phyloP scores from a whole-genome alignment of 2,113 vertebrate genomes.

The Bubo bubo region DNA sequence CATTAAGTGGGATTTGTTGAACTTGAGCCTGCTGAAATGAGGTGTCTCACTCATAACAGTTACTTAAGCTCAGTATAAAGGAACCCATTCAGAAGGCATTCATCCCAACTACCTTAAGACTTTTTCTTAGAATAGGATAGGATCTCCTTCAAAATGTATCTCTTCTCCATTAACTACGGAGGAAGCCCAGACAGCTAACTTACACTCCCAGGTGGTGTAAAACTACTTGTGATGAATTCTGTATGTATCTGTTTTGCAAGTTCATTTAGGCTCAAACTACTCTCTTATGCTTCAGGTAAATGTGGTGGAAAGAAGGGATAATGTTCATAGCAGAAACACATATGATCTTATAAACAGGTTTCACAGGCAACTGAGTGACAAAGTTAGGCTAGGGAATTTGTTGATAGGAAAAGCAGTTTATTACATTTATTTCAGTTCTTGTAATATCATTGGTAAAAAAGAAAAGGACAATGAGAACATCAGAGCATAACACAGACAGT shows the following conservation, averaged over 20 bases:
- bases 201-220: background rate
- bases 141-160: background rate
- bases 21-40: conserved; percentile 6
- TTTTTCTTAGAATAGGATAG: background rate
- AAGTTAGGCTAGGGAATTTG: background rate
- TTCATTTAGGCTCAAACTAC: background rate
- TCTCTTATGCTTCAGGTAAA: background rate
- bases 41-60: background rate
- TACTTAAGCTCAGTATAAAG: background rate
- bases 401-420: background rate
- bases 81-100: background rate
- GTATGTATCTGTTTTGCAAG: background rate
- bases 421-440: background rate
- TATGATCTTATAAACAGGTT: background rate
- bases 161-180: background rate
- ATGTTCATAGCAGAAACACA: background rate
- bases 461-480: background rate
- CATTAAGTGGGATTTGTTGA: conserved; percentile 8
- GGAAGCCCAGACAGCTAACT: background rate
- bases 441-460: background rate
- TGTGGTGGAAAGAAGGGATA: background rate
- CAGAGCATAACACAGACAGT: background rate
- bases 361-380: background rate
- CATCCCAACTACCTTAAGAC: background rate
- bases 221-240: background rate